Conservation (phyloP, 2,888 invertebrate species). For the Dioctria rufipes region DNA sequence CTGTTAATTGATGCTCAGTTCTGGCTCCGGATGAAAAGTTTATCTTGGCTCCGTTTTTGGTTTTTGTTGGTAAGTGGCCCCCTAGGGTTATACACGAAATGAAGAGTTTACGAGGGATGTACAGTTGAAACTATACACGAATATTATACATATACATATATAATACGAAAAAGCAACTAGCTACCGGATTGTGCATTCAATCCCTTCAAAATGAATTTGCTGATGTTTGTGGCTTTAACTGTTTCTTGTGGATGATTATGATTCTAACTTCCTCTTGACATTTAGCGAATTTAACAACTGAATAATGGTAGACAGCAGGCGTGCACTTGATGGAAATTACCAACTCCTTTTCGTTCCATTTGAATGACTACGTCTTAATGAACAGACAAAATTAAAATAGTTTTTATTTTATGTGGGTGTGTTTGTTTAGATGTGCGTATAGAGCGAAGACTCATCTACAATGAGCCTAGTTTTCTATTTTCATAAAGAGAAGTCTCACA, state of each 20-base stretch:
- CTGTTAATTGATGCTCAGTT: constrained; percentile 49
- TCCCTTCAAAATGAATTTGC: constrained; percentile 5
- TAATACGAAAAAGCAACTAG: too few relatives aligned
- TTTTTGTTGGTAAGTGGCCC: constrained; percentile 44
- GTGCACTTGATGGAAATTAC: constrained; percentile 37
- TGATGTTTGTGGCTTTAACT: constrained; percentile 26
- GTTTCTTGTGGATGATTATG: constrained; percentile 7
- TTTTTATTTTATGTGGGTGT: too few relatives aligned
- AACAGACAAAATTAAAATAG: too few relatives aligned
- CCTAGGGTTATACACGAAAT: constrained; percentile 1
- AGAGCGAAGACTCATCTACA: too few relatives aligned
- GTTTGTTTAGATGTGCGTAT: too few relatives aligned
- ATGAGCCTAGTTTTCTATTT: too few relatives aligned
- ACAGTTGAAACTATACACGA: not conserved
- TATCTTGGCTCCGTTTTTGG: constrained; percentile 46
- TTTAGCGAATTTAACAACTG: constrained; percentile 30
- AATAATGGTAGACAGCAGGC: constrained; percentile 34
- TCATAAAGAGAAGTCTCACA: too few relatives aligned
- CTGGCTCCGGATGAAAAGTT: constrained; percentile 49
- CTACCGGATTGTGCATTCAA: too few relatives aligned
- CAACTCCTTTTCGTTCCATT: constrained; percentile 21
- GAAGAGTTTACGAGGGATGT: not conserved
- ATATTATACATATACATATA: not conserved
- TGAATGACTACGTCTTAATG: constrained; percentile 3
- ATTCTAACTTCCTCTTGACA: not conserved